phyloP scores from a whole-genome alignment of 1,140 invertebrate genomes.

The Drosophila pachea region DNA sequence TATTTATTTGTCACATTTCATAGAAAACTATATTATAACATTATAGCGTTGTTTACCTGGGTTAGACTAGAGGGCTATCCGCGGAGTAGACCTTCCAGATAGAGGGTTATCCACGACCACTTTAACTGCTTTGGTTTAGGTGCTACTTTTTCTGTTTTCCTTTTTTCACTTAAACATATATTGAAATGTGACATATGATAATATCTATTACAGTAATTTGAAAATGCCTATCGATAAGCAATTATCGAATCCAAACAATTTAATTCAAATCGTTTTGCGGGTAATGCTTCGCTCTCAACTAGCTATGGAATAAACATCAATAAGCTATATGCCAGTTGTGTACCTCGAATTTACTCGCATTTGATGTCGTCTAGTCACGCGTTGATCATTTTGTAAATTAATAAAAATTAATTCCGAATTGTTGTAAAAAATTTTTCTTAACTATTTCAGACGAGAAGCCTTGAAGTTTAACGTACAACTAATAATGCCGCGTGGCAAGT shows the following conservation, averaged over 20 bases:
- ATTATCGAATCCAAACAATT: constrained; percentile 3
- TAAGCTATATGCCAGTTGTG: not conserved
- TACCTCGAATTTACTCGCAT: not conserved
- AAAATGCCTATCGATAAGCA: not conserved
- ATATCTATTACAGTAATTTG: not conserved
- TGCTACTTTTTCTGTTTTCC: too few relatives aligned
- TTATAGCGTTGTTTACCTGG: too few relatives aligned
- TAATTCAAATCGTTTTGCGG: not conserved
- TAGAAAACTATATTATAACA: not conserved
- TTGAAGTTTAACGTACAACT: not conserved
- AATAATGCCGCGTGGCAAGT: constrained; percentile 54
- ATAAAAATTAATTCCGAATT: not conserved
- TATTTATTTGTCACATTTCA: not conserved
- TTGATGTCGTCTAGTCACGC: not conserved
- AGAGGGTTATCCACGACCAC: too few relatives aligned
- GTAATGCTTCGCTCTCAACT: not conserved
- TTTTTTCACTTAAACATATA: too few relatives aligned
- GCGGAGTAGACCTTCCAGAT: too few relatives aligned
- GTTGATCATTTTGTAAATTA: not conserved
- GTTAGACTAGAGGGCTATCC: too few relatives aligned
- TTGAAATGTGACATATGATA: too few relatives aligned
- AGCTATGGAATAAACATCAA: not conserved
- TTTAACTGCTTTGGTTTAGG: too few relatives aligned
- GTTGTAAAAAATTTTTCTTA: not conserved
- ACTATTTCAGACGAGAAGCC: not conserved